phyloP scores from a whole-genome alignment of 2,797 vertebrate genomes.

The Octomys mimax region DNA sequence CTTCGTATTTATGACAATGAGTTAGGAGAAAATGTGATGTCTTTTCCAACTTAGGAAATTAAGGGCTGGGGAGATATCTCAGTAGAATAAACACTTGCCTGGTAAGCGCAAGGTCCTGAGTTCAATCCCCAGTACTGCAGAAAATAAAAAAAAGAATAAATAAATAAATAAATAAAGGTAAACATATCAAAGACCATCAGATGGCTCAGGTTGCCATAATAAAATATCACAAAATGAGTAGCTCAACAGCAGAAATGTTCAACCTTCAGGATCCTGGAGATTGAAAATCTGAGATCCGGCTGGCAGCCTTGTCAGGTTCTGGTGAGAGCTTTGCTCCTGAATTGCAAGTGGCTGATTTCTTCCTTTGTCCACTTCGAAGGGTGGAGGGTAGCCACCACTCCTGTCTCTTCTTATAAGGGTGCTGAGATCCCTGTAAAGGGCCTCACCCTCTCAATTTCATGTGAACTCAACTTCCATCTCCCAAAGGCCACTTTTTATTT shows the following conservation, averaged over 20 bases:
- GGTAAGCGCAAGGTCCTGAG: too few relatives aligned
- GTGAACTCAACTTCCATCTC: background rate
- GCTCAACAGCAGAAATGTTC: background rate
- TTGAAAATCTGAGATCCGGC: background rate
- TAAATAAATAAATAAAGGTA: background rate
- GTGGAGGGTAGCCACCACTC: background rate
- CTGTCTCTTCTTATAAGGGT: background rate
- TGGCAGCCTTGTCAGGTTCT: background rate
- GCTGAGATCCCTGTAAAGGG: background rate
- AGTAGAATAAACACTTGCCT: too few relatives aligned
- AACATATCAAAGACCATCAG: background rate
- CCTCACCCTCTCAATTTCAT: background rate
- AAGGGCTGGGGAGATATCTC: background rate
- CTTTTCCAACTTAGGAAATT: slow-evolving; percentile 29
- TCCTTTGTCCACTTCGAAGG: background rate
- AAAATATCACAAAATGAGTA: background rate
- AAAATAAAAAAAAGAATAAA: too few relatives aligned
- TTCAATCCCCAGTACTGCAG: too few relatives aligned
- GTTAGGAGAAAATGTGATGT: background rate
- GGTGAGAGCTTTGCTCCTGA: background rate
- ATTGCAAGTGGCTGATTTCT: background rate
- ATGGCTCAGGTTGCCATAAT: background rate
- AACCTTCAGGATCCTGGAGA: background rate
- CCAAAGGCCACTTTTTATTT: background rate
- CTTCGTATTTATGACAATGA: background rate